Percentiles rank a stretch among this genome's conserved stretches.
Conservation (phyloP, 2,113 vertebrate genomes). For the Hippopotamus amphibius region DNA sequence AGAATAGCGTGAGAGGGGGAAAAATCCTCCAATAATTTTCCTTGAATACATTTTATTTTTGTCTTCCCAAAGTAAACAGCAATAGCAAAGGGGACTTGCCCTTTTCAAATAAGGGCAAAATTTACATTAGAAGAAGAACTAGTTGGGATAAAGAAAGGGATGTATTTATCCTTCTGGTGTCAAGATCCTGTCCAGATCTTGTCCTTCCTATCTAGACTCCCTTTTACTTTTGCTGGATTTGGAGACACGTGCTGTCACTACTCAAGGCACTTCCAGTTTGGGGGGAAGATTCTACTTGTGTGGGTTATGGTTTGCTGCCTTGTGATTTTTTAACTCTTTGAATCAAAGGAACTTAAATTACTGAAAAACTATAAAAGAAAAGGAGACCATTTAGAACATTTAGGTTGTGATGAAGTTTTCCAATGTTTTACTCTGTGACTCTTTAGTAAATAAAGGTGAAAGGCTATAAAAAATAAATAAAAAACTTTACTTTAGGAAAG, state of each 20-base stretch:
- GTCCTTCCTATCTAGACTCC: not conserved
- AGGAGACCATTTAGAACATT: conserved; percentile 5
- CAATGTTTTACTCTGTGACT: not conserved
- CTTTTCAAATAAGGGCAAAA: not conserved
- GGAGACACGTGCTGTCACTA: not conserved
- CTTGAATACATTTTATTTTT: conserved; percentile 33
- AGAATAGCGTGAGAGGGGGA: not conserved
- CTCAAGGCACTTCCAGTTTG: not conserved
- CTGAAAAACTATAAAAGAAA: not conserved
- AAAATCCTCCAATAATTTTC: conserved; percentile 43
- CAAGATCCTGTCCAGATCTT: not conserved
- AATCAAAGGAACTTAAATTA: not conserved
- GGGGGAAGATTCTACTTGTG: not conserved
- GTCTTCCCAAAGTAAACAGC: not conserved
- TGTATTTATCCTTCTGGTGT: not conserved
- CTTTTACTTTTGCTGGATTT: not conserved
- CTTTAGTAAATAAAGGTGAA: not conserved
- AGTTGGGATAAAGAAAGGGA: not conserved
- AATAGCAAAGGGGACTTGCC: not conserved
- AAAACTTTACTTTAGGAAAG: not conserved
- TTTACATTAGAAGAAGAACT: not conserved
- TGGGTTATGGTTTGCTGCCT: not conserved
- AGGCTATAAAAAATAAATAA: not conserved
- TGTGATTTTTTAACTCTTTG: conserved; percentile 7
- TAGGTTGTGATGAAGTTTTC: not conserved